A percentile compares a stretch with the other conserved stretches of the same genome.
phyloP scores from a whole-genome alignment of 30 jellyfish, hydroid and myxozoan species.

The Nemopilema nomurai region DNA sequence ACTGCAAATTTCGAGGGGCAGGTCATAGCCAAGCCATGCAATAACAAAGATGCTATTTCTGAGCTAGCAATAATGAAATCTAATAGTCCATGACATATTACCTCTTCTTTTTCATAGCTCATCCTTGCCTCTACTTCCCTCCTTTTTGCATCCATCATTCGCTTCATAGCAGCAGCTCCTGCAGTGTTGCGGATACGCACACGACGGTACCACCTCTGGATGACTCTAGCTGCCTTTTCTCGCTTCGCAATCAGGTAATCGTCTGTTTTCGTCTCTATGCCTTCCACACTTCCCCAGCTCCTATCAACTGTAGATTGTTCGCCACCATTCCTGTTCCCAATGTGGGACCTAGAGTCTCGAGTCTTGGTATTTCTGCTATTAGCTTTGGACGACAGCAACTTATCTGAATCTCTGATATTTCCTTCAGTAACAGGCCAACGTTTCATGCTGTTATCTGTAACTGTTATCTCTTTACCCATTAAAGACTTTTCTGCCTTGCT shows the following conservation, averaged over 20 bases:
- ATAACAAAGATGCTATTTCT: background rate
- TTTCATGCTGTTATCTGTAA: conserved; percentile 1
- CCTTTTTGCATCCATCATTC: conserved; percentile 83
- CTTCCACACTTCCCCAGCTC: conserved; percentile 77
- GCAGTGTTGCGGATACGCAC: conserved; percentile 67
- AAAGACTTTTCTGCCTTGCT: background rate
- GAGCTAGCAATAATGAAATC: background rate
- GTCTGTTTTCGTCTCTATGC: conserved; percentile 65
- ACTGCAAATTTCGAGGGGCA: no score
- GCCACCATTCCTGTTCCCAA: background rate
- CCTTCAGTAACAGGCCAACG: conserved; percentile 9
- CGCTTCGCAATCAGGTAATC: conserved; percentile 60
- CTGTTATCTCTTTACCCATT: background rate
- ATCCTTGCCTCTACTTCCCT: conserved; percentile 77
- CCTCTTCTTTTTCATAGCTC: conserved; percentile 72
- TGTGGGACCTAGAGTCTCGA: background rate
- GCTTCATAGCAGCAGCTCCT: conserved; percentile 87
- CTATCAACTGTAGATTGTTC: conserved; percentile 31
- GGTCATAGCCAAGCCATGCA: background rate
- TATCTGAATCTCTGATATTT: background rate
- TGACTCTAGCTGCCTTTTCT: conserved; percentile 79
- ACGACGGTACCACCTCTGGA: conserved; percentile 86
- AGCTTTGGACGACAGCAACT: conserved; percentile 3
- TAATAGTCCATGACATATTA: conserved; percentile 1
- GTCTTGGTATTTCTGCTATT: background rate